phyloP scores from a whole-genome alignment of 2,888 invertebrate species.

The Idaea dimidiata region DNA sequence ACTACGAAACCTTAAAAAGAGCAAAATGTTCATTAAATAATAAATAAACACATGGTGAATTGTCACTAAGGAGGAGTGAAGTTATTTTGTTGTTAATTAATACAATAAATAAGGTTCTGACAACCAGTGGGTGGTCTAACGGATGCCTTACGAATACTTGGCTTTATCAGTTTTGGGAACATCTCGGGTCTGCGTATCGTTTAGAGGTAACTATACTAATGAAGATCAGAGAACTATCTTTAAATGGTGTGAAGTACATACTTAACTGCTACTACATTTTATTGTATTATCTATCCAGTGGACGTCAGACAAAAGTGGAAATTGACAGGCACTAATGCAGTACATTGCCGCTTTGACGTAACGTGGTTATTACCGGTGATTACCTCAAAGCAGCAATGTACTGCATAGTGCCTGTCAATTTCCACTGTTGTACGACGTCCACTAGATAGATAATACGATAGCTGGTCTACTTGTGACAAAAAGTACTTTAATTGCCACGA shows the following conservation, averaged over 20 bases:
- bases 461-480: no score
- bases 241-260: not conserved
- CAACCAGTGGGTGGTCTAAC: conserved; percentile 62
- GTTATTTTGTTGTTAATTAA: conserved; percentile 56
- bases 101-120: conserved; percentile 64
- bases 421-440: no score
- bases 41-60: not conserved
- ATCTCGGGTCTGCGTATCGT: not conserved
- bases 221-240: not conserved
- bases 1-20: not conserved
- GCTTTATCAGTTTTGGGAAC: conserved; percentile 43
- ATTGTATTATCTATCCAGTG: no score
- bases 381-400: no score
- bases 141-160: conserved; percentile 55
- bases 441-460: no score
- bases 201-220: not conserved
- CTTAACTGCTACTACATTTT: no score
- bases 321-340: no score
- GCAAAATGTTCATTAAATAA: not conserved
- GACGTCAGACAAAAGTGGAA: no score
- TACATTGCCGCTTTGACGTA: no score
- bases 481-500: no score
- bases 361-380: no score
- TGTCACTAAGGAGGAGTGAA: not conserved
- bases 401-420: no score